phyloP scores from a whole-genome alignment of 2,888 invertebrate genomes.

The Corbicula japonica region DNA sequence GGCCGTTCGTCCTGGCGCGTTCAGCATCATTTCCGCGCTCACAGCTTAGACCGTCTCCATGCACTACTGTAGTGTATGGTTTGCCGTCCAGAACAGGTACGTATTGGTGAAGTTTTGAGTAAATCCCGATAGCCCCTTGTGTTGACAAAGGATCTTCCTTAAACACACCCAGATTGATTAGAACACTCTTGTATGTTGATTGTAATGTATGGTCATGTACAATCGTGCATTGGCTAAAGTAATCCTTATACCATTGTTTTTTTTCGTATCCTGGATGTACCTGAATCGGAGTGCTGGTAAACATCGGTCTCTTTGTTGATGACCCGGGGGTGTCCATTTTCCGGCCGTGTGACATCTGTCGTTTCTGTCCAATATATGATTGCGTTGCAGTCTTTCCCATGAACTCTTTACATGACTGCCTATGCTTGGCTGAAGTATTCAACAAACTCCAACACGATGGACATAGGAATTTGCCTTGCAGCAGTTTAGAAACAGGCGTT shows the following conservation, averaged over 20 bases:
- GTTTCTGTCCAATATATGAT: no score
- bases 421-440: no score
- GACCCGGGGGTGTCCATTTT: no score
- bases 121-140: slow-evolving; percentile 43
- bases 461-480: no score
- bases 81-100: slow-evolving; percentile 33
- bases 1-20: slow-evolving; percentile 40
- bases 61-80: slow-evolving; percentile 40
- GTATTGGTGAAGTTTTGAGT: slow-evolving; percentile 37
- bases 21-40: slow-evolving; percentile 54
- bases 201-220: slow-evolving; percentile 38
- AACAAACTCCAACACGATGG: no score
- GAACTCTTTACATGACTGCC: no score
- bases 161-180: slow-evolving; percentile 51
- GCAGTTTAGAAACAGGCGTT: no score
- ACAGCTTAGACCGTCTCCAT: slow-evolving; percentile 53
- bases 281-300: no score
- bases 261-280: no score
- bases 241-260: slow-evolving; percentile 39
- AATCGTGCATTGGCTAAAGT: slow-evolving; percentile 23
- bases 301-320: no score
- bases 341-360: no score
- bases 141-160: slow-evolving; percentile 48
- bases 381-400: no score
- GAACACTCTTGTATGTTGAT: slow-evolving; percentile 27